Base-by-base conservation (phyloP, 2,888 invertebrate genomes). In the Brenthis daphne region DNA sequence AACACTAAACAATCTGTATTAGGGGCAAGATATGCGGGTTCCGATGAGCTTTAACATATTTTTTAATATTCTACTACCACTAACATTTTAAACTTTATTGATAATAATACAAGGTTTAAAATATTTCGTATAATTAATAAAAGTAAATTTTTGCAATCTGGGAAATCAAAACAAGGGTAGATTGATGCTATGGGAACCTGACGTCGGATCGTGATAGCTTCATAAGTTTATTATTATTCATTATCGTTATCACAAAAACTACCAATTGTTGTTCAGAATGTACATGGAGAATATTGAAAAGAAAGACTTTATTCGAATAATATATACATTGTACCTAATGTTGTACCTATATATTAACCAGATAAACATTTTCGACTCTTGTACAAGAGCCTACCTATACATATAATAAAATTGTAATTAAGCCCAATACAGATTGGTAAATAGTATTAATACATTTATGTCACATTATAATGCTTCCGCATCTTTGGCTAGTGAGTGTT, bases 171-270 rank as follows among this genome's bases (percentile, higher is more conserved):
- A 89, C 85, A 84, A 29, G 81, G 82, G 82, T 85, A 85, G 85
- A 90, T 89, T 87, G 79, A 89, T 88, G 85, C 81, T 85, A 85
- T 89, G 90, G 88, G 89, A 90, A 89, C 82, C 73, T 76, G 77
- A 79, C 84, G 85, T 85, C 85, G 83, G 85, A 86, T 79, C 79
- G 70, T 79, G 73, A 80, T 80, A 76, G 73, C 74, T 77, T 79
- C 80, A 81, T 82, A 71, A 76, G 33, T 54, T 77, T 73, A 73
- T 72, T 75, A 66, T 73, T 73, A 70, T 75, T 72, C 71, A 67
- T 67, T 67, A 65, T 57, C 50, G 48, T 37, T 64, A 65, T 65
- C 57, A 56, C 57, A 65, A 66, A 66, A 66, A 65, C 24, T 53
- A 2, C 12, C 29, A 20, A 12, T 54, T 14, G 37, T 54, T 20